A percentile compares a stretch with the other conserved stretches of the same genome.
Evolutionary conservation across 30 jellyfish, hydroid and myxozoan genomes (phyloP).

Genomic region (Aurelia sp.): DNA sequence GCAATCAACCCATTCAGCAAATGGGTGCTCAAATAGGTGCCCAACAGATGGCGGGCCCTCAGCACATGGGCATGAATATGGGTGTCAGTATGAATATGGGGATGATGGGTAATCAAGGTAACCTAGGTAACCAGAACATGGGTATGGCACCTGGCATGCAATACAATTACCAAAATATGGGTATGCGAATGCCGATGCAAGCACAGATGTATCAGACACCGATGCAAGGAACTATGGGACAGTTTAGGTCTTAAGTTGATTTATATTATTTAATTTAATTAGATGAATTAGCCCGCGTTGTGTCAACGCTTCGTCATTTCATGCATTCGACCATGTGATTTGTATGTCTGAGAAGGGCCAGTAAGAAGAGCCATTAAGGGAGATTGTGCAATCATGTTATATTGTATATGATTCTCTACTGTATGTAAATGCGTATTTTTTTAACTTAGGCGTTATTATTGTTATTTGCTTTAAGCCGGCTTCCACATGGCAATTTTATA

Average conservation of each 20-base stretch:
- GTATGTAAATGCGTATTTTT: slow-evolving; percentile 6
- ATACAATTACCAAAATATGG: slow-evolving; percentile 65
- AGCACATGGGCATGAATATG: slow-evolving; percentile 19
- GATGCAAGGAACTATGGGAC: slow-evolving; percentile 72
- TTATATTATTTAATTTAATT: background rate
- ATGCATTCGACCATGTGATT: no score
- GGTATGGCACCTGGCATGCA: slow-evolving; percentile 45
- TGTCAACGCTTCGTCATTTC: background rate
- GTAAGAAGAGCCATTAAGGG: no score
- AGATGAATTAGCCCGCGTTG: background rate
- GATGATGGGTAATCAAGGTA: slow-evolving; percentile 25
- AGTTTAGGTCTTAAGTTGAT: slow-evolving; percentile 66
- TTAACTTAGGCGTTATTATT: background rate
- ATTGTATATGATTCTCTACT: slow-evolving; percentile 4
- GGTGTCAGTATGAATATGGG: slow-evolving; percentile 3
- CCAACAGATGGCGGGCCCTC: slow-evolving; percentile 7
- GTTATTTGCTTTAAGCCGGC: background rate
- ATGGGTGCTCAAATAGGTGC: slow-evolving; percentile 5
- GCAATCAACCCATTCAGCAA: slow-evolving; percentile 8
- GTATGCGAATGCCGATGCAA: slow-evolving; percentile 86
- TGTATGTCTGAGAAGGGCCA: no score
- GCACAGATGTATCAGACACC: slow-evolving; percentile 66
- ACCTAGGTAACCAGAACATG: slow-evolving; percentile 17
- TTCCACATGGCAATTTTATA: no score
- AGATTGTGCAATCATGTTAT: background rate